Percentiles rank a stretch among this genome's conserved stretches.
Evolutionary conservation across 2,797 vertebrate genomes (phyloP).

Genomic region (Manis javanica): DNA sequence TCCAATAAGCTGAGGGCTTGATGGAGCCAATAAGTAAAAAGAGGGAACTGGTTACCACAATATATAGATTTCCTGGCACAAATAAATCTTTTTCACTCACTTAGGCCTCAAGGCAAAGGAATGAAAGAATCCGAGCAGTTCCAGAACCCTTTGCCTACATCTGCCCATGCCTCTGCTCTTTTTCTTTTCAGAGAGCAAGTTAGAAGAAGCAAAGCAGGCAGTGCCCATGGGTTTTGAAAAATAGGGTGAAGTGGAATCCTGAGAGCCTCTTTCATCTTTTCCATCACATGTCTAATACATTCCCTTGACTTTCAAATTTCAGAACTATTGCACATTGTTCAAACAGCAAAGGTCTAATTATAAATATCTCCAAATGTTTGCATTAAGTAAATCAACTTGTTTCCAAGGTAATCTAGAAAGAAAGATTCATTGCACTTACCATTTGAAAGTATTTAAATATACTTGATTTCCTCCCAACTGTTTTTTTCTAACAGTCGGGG

Average conservation of each 20-base stretch:
- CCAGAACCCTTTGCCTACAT: neutral
- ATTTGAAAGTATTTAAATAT: conserved; percentile 48
- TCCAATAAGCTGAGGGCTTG: conserved; percentile 59
- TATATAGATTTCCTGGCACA: conserved; percentile 75
- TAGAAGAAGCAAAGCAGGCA: neutral
- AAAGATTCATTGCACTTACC: conserved; percentile 45
- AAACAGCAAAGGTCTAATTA: conserved; percentile 54
- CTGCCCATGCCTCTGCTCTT: neutral
- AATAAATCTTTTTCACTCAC: conserved; percentile 49
- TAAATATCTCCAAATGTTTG: conserved; percentile 56
- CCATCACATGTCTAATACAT: neutral
- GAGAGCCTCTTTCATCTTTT: neutral
- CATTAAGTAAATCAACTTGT: conserved; percentile 21
- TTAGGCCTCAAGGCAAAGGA: conserved; percentile 5
- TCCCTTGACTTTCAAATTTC: conserved; percentile 46
- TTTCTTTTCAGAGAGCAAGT: neutral
- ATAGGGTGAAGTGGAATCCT: neutral
- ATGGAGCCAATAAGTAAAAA: conserved; percentile 59
- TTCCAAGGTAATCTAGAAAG: conserved; percentile 64
- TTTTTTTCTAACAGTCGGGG: neutral
- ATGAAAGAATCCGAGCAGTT: neutral
- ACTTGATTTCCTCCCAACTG: conserved; percentile 50
- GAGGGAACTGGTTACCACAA: conserved; percentile 22
- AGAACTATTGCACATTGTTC: conserved; percentile 48
- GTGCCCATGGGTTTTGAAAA: neutral